Evolutionary conservation across 2,888 invertebrate genomes (phyloP).

Genomic region (Acanthopleura granulata): DNA sequence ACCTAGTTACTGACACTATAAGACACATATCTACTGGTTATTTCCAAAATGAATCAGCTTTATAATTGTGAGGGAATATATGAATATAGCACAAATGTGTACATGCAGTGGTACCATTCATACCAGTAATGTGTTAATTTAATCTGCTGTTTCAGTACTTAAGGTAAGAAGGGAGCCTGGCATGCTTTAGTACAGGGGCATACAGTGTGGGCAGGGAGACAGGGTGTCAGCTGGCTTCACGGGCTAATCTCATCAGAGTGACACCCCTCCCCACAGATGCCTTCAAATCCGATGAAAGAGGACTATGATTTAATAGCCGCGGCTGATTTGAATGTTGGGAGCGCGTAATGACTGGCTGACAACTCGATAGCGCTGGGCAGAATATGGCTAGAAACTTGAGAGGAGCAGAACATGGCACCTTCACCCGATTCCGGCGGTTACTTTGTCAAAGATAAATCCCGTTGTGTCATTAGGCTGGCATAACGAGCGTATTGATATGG

Average conservation of each 20-base stretch:
- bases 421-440: not conserved
- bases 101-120: no score
- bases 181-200: no score
- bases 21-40: no score
- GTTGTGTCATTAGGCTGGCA: not conserved
- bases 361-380: not conserved
- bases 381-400: not conserved
- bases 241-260: not conserved
- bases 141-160: no score
- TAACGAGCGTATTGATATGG: slow-evolving; percentile 3
- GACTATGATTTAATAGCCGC: not conserved
- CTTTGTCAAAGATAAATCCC: not conserved
- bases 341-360: not conserved
- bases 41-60: no score
- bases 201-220: no score
- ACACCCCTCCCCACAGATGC: not conserved
- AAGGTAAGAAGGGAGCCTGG: no score
- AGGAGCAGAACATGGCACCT: not conserved
- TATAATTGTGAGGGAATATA: no score
- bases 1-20: no score
- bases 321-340: not conserved
- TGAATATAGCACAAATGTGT: no score
- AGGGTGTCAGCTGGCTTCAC: no score
- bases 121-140: no score
- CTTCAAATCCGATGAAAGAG: not conserved